Conservation (phyloP, 2,888 invertebrate species). For the Rhimphoctona megacephalus region DNA sequence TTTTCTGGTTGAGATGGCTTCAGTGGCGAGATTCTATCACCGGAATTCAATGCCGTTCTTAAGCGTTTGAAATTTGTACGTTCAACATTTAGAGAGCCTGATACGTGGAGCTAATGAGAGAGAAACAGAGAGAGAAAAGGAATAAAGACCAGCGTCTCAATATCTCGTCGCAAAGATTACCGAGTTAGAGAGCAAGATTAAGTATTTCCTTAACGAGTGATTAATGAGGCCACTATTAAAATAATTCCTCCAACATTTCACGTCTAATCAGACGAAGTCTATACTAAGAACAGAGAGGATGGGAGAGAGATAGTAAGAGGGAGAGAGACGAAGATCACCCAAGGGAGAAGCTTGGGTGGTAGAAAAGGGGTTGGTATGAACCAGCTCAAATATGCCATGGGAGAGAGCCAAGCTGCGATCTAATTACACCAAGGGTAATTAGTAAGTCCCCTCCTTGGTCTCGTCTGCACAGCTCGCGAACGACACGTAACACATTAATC, state of each 20-base stretch:
- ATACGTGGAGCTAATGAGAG: conserved; percentile 22
- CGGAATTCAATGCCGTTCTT: neutral
- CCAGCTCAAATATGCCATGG: conserved; percentile 17
- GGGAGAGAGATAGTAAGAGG: conserved; percentile 14
- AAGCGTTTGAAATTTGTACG: neutral
- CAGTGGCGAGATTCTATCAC: neutral
- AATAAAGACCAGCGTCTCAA: conserved; percentile 41
- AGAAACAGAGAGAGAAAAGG: neutral
- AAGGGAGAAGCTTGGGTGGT: conserved; percentile 39
- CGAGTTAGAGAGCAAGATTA: conserved; percentile 47
- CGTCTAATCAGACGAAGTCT: conserved; percentile 57
- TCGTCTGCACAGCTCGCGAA: conserved; percentile 36
- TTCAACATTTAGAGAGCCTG: neutral
- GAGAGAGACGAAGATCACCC: conserved; percentile 41
- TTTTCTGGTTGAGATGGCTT: neutral
- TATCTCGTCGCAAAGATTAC: conserved; percentile 46
- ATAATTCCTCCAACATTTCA: conserved; percentile 64
- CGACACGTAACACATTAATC: conserved; percentile 66
- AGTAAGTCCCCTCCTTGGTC: conserved; percentile 55
- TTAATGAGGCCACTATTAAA: conserved; percentile 64
- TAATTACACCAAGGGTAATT: conserved; percentile 69
- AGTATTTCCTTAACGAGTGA: conserved; percentile 61
- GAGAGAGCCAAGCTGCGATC: conserved; percentile 54
- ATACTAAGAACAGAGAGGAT: conserved; percentile 2
- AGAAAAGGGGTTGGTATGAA: conserved; percentile 20